Conservation (phyloP, 1,140 invertebrate species). For the Trichonephila clavipes region DNA sequence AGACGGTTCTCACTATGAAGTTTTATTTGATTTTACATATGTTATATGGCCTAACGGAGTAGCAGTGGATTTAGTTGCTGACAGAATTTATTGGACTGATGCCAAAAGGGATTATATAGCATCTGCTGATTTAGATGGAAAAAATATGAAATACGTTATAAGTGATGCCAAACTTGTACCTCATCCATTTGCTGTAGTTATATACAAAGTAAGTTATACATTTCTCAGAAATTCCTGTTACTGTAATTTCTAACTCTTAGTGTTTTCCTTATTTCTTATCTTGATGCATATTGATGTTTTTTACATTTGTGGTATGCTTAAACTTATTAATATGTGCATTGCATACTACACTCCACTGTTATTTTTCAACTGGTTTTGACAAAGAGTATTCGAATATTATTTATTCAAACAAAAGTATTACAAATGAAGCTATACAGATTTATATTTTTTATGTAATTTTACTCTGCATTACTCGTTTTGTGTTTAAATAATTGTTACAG, state of each 20-base stretch:
- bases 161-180: slow-evolving; percentile 78
- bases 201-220: slow-evolving; percentile 85
- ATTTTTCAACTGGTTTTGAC: too few species aligned
- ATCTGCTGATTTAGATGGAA: slow-evolving; percentile 92
- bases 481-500: too few species aligned
- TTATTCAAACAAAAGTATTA: too few species aligned
- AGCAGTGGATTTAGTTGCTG: slow-evolving; percentile 91
- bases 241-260: too few species aligned
- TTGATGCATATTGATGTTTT: not conserved
- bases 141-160: slow-evolving; percentile 88
- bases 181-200: slow-evolving; percentile 92
- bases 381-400: too few species aligned
- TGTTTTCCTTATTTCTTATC: too few species aligned
- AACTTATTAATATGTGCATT: too few species aligned
- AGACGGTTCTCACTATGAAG: slow-evolving; percentile 89
- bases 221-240: not conserved
- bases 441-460: too few species aligned
- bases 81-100: slow-evolving; percentile 97
- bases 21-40: slow-evolving; percentile 79
- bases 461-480: too few species aligned
- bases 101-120: slow-evolving; percentile 96
- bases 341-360: too few species aligned
- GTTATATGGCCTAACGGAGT: slow-evolving; percentile 98
- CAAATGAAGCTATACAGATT: too few species aligned
- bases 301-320: not conserved